A percentile compares a stretch with the other conserved stretches of the same genome.
These are phyloP conservation scores for Chalcis sispes DNA, from an alignment of 2,888 invertebrate species.

Conservation along the genomic window DNA sequence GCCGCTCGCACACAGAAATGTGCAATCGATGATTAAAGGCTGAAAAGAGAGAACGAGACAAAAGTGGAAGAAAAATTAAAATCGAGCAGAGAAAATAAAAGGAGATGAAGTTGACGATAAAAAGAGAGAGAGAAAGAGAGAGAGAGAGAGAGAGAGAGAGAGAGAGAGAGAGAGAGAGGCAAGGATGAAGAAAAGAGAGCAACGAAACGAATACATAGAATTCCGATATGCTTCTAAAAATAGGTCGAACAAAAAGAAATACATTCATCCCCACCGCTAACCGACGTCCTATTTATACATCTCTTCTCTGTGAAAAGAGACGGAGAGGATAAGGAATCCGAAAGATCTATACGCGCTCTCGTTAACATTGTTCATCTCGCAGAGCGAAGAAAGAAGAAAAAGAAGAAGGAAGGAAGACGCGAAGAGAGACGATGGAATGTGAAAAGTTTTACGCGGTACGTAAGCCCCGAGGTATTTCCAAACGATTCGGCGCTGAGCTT, in stretches of 20 bases:
- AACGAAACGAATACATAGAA: conserved; percentile 33
- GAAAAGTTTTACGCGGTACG: conserved; percentile 58
- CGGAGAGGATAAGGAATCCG: conserved; percentile 62
- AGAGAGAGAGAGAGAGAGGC: too few species aligned
- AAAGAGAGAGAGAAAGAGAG: conserved; percentile 2
- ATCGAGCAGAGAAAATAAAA: conserved; percentile 11
- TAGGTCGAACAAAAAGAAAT: conserved; percentile 39
- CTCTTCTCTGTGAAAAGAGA: conserved; percentile 29
- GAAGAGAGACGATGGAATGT: conserved; percentile 61
- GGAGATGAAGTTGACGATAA: not conserved
- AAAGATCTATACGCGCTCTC: conserved; percentile 62
- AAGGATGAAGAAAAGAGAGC: conserved; percentile 29
- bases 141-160: not conserved
- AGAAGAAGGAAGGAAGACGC: conserved; percentile 35
- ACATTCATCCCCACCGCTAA: not conserved
- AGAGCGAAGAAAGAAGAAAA: conserved; percentile 39
- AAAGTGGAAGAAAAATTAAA: not conserved
- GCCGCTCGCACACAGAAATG: too few species aligned
- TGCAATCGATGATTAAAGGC: too few species aligned
- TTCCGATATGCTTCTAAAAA: conserved; percentile 48
- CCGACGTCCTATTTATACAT: conserved; percentile 45
- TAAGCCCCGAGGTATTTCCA: conserved; percentile 29
- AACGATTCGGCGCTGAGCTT: conserved; percentile 20
- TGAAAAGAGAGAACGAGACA: not conserved
- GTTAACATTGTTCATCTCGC: conserved; percentile 66